Percentiles rank a stretch among this genome's conserved stretches.
Evolutionary conservation across 1,140 invertebrate genomes (phyloP).

Genomic region (Formica exsecta): DNA sequence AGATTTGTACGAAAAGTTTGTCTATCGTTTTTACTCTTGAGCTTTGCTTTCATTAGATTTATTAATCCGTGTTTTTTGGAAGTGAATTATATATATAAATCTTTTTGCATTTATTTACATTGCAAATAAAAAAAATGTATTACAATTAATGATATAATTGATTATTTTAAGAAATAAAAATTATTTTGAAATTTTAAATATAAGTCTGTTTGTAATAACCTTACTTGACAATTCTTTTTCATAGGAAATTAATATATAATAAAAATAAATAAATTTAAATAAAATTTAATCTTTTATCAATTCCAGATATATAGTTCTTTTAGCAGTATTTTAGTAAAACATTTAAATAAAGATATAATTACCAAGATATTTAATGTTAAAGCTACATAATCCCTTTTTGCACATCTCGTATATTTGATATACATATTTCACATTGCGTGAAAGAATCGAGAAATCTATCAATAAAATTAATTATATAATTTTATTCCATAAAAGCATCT

Average conservation of each 20-base stretch:
- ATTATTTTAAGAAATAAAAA: too few species aligned
- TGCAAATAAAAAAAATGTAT: too few species aligned
- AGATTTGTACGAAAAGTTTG: neutral
- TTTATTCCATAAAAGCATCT: neutral
- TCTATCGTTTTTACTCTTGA: neutral
- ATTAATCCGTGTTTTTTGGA: too few species aligned
- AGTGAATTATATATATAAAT: too few species aligned
- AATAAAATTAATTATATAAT: conserved; percentile 4
- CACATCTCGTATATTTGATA: neutral
- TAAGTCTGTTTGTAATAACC: too few species aligned
- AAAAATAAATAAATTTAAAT: neutral
- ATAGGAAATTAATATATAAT: neutral
- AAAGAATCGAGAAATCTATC: conserved; percentile 14
- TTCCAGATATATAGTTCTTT: too few species aligned
- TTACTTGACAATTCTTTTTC: too few species aligned
- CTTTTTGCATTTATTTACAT: too few species aligned
- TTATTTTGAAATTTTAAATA: too few species aligned
- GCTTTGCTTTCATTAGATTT: neutral
- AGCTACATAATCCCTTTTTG: neutral
- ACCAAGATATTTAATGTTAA: neutral
- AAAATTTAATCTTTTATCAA: too few species aligned
- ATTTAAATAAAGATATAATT: neutral
- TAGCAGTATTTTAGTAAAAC: neutral
- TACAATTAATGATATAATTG: too few species aligned
- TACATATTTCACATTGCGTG: neutral